Conservation (phyloP, 2,888 invertebrate species). For the Camponotus fellah region DNA sequence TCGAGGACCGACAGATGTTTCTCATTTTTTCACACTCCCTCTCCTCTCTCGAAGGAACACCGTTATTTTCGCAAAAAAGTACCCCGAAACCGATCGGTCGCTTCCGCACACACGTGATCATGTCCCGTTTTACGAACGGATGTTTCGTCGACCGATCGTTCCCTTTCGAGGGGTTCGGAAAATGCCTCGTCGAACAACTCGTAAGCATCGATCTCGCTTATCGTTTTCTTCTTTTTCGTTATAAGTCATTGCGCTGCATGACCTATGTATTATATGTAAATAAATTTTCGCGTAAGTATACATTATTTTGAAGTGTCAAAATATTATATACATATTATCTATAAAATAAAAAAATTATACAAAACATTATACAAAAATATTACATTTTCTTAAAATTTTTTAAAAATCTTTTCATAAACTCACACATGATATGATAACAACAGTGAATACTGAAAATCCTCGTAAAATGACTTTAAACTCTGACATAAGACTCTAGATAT, state of each 20-base stretch:
- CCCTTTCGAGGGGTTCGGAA: constrained; percentile 60
- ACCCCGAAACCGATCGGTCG: constrained; percentile 80
- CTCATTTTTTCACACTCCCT: constrained; percentile 79
- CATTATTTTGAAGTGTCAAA: not conserved
- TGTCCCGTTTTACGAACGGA: constrained; percentile 54
- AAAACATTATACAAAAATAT: not conserved
- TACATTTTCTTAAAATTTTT: not conserved
- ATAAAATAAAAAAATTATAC: not conserved
- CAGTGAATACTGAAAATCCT: not conserved
- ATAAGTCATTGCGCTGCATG: constrained; percentile 8
- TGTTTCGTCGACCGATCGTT: constrained; percentile 71
- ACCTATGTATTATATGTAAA: not conserved
- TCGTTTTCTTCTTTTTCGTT: constrained; percentile 32
- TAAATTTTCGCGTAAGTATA: not conserved
- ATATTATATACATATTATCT: not conserved
- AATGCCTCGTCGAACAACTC: constrained; percentile 44
- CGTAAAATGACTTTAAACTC: not conserved
- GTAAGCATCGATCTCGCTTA: constrained; percentile 55
- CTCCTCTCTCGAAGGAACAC: constrained; percentile 77
- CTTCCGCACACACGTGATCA: constrained; percentile 70
- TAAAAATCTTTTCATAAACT: not conserved
- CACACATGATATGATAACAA: not conserved
- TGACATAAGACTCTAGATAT: not conserved
- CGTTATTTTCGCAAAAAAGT: constrained; percentile 85
- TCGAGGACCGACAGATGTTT: constrained; percentile 85